A percentile compares a stretch with the other conserved stretches of the same genome.
Conservation (phyloP, 2,888 invertebrate genomes). For the Neoaliturus tenellus region DNA sequence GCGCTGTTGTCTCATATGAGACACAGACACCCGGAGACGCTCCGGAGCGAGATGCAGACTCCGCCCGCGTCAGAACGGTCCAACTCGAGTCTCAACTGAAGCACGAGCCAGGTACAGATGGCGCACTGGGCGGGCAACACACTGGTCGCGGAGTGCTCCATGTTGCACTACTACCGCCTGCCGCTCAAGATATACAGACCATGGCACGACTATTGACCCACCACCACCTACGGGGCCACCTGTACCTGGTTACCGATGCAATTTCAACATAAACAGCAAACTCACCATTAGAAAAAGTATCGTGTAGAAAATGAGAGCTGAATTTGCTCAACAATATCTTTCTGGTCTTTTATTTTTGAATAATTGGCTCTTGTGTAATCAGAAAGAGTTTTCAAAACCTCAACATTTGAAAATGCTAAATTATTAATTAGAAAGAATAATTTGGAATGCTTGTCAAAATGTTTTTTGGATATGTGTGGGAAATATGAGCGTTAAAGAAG, state of each 20-base stretch:
- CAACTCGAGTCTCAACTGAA: neutral
- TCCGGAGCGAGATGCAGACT: neutral
- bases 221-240: neutral
- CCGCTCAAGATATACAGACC: neutral
- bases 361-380: too few relatives aligned
- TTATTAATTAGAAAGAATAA: too few relatives aligned
- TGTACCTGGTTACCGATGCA: neutral
- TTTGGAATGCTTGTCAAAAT: too few relatives aligned
- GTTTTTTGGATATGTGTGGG: too few relatives aligned
- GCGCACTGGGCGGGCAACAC: neutral
- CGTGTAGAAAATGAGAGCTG: too few relatives aligned
- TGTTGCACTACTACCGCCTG: neutral
- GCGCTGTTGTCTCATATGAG: constrained; percentile 45
- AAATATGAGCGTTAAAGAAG: too few relatives aligned
- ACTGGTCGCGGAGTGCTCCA: neutral
- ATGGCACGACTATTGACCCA: neutral
- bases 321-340: too few relatives aligned
- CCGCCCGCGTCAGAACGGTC: neutral
- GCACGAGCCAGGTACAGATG: neutral
- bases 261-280: too few relatives aligned
- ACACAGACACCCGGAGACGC: constrained; percentile 43
- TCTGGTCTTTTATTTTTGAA: too few relatives aligned
- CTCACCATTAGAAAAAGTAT: too few relatives aligned
- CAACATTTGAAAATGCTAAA: too few relatives aligned
- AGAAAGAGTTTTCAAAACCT: too few relatives aligned